Percentiles rank a stretch among this genome's conserved stretches.
Evolutionary conservation across 2,113 vertebrate species (phyloP).

Genomic region (Eulacestoma nigropectus): DNA sequence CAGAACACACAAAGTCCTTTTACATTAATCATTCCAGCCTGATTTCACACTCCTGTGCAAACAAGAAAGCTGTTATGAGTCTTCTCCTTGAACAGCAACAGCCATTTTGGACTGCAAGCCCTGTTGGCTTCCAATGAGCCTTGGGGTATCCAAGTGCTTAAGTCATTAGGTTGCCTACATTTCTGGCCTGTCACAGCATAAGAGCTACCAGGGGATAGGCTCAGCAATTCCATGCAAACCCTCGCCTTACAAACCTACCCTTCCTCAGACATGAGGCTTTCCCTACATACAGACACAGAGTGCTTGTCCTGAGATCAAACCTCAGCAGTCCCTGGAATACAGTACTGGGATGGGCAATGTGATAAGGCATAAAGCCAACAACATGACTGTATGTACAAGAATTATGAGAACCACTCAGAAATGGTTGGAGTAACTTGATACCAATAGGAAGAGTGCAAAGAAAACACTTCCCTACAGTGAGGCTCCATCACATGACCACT

Average conservation of each 20-base stretch:
- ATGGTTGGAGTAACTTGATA: not conserved
- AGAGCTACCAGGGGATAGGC: not conserved
- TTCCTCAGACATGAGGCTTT: not conserved
- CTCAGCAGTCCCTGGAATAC: not conserved
- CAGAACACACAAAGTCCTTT: not conserved
- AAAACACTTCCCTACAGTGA: not conserved
- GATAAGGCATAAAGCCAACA: not conserved
- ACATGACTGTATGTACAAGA: not conserved
- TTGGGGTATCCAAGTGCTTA: not conserved
- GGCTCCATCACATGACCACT: not conserved
- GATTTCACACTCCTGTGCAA: constrained; percentile 1
- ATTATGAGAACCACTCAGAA: not conserved
- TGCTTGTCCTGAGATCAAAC: not conserved
- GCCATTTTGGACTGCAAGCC: not conserved
- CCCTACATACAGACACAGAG: not conserved
- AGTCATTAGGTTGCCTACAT: not conserved
- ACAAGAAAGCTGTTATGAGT: not conserved
- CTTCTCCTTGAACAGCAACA: not conserved
- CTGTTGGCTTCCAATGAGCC: not conserved
- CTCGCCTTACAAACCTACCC: not conserved
- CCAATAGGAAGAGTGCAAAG: not conserved
- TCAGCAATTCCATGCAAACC: accelerated
- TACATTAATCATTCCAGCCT: not conserved
- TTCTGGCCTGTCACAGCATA: not conserved
- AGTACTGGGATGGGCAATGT: not conserved